Evolutionary conservation across 2,797 vertebrate genomes (phyloP).

Genomic region (Tolypeutes matacus): DNA sequence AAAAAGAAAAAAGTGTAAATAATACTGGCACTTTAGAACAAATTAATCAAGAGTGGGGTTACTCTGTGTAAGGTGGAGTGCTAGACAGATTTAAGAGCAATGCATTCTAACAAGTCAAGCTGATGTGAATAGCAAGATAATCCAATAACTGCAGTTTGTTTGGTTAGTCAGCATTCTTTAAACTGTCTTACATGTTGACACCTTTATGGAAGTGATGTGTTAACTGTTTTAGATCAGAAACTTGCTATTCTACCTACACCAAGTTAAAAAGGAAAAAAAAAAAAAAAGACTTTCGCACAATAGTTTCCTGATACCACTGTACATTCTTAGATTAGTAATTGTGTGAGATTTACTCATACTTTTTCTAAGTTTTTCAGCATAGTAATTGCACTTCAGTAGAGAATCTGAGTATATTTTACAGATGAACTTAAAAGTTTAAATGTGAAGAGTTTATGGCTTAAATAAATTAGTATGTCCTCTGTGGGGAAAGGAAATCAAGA

Average conservation of each 20-base stretch:
- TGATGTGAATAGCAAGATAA: slow-evolving; percentile 81
- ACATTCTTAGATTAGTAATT: slow-evolving; percentile 88
- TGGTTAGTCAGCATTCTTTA: slow-evolving; percentile 87
- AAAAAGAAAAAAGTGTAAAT: too few species aligned
- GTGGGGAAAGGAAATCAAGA: slow-evolving; percentile 74
- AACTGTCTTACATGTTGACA: slow-evolving; percentile 88
- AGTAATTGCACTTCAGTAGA: slow-evolving; percentile 79
- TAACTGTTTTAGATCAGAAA: too few species aligned
- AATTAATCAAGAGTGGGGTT: too few species aligned
- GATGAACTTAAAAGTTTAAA: slow-evolving; percentile 85
- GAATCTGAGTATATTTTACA: slow-evolving; percentile 85
- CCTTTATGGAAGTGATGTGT: slow-evolving; percentile 84
- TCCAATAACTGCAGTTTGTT: slow-evolving; percentile 87
- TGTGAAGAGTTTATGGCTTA: slow-evolving; percentile 86
- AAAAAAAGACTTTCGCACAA: slow-evolving; percentile 85
- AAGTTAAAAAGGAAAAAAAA: too few species aligned
- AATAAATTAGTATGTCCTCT: slow-evolving; percentile 83
- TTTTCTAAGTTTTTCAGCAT: slow-evolving; percentile 86
- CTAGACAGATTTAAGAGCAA: too few species aligned
- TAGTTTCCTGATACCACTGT: slow-evolving; percentile 88
- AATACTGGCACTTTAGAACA: too few species aligned
- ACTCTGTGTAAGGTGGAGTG: too few species aligned
- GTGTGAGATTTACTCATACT: slow-evolving; percentile 87
- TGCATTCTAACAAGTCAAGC: too few species aligned
- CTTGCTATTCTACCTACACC: too few species aligned